Conservation (phyloP, 2,888 invertebrate genomes). For the Protodeltote pygarga region DNA sequence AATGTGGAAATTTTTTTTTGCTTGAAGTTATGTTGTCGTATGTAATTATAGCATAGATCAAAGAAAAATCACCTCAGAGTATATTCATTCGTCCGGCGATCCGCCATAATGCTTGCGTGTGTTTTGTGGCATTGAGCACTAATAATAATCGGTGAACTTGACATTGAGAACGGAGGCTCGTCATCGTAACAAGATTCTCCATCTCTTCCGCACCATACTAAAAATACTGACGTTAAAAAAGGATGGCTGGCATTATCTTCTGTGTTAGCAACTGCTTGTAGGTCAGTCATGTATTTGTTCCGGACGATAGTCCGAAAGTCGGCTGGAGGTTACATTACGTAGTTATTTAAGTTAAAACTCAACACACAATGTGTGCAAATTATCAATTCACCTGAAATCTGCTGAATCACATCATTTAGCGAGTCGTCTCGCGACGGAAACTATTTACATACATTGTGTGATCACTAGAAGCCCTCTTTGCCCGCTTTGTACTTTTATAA, state of each 20-base stretch:
- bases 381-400: conserved; percentile 51
- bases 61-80: conserved; percentile 47
- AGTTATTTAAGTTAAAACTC: conserved; percentile 71
- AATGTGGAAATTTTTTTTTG: conserved; percentile 24
- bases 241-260: conserved; percentile 75
- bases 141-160: conserved; percentile 87
- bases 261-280: conserved; percentile 81
- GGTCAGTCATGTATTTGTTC: conserved; percentile 86
- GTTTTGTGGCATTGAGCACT: conserved; percentile 85
- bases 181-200: conserved; percentile 78
- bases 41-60: conserved; percentile 44
- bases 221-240: conserved; percentile 63
- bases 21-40: conserved; percentile 25
- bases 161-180: conserved; percentile 86
- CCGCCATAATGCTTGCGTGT: conserved; percentile 77
- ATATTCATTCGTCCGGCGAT: conserved; percentile 64
- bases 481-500: conserved; percentile 21
- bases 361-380: conserved; percentile 58
- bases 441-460: conserved; percentile 32
- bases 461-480: conserved; percentile 36
- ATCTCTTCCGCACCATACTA: conserved; percentile 71
- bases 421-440: conserved; percentile 34
- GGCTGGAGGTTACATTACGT: conserved; percentile 85
- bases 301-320: conserved; percentile 86
- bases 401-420: conserved; percentile 49